Conservation (phyloP, 2,113 vertebrate genomes). For the Dendrocopos noguchii region DNA sequence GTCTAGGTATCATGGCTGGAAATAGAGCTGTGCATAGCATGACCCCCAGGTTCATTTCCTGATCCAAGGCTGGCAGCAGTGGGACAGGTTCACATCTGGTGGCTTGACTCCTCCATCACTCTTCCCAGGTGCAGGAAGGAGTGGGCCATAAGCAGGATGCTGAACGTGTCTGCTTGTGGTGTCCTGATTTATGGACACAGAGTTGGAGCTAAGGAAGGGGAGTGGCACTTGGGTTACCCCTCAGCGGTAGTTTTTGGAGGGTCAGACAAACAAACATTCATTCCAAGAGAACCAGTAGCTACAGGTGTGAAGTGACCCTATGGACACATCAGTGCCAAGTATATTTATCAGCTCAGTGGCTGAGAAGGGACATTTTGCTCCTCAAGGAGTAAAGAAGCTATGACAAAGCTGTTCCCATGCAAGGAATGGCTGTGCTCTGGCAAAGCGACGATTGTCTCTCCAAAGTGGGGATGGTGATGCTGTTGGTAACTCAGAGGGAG, state of each 20-base stretch:
- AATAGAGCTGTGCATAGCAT: not conserved
- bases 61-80: not conserved
- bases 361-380: not conserved
- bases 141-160: not conserved
- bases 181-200: not conserved
- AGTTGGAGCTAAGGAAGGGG: not conserved
- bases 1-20: not conserved
- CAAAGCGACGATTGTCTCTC: not conserved
- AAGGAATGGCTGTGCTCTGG: not conserved
- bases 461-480: not conserved
- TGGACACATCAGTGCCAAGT: accelerated
- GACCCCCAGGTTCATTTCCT: not conserved
- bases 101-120: not conserved
- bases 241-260: not conserved
- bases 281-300: not conserved
- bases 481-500: not conserved
- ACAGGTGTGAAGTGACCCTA: too few species aligned
- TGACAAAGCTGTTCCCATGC: not conserved
- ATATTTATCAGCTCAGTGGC: not conserved
- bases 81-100: not conserved
- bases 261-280: not conserved
- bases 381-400: not conserved
- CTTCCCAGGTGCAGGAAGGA: not conserved
- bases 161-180: not conserved
- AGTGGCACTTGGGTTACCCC: too few species aligned